A percentile compares a stretch with the other conserved stretches of the same genome.
These are phyloP conservation scores for Tyto alba DNA, from an alignment of 2,113 vertebrate species.

Conservation along the genomic window DNA sequence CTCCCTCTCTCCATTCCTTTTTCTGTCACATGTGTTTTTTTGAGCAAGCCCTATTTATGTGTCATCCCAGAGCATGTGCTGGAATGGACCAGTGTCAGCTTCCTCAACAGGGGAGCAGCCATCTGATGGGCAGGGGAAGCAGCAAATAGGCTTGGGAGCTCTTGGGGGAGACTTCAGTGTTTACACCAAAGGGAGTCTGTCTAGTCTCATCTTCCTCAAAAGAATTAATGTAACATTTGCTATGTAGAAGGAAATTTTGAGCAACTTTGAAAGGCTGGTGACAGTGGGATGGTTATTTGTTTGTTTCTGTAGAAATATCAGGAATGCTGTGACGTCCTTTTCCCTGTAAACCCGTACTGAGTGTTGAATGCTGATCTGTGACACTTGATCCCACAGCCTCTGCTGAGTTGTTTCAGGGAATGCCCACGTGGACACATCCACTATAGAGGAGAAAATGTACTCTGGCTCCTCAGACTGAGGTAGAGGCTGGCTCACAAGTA, in stretches of 20 bases:
- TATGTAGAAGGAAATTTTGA: not conserved
- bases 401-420: not conserved
- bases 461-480: not conserved
- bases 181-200: not conserved
- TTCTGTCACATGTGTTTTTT: not conserved
- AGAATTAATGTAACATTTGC: not conserved
- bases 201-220: not conserved
- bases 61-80: not conserved
- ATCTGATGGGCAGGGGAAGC: not conserved
- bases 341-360: not conserved
- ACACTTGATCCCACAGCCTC: not conserved
- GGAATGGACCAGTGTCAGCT: not conserved
- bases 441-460: not conserved
- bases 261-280: not conserved
- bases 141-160: not conserved
- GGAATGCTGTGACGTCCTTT: not conserved
- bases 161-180: not conserved
- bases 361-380: not conserved
- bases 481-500: not conserved
- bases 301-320: not conserved
- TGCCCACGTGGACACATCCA: not conserved
- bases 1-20: not conserved
- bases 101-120: not conserved
- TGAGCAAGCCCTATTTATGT: not conserved
- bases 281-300: not conserved